These are phyloP conservation scores for Mythimna albipuncta DNA, from an alignment of 2,888 invertebrate species.

Conservation along the genomic window DNA sequence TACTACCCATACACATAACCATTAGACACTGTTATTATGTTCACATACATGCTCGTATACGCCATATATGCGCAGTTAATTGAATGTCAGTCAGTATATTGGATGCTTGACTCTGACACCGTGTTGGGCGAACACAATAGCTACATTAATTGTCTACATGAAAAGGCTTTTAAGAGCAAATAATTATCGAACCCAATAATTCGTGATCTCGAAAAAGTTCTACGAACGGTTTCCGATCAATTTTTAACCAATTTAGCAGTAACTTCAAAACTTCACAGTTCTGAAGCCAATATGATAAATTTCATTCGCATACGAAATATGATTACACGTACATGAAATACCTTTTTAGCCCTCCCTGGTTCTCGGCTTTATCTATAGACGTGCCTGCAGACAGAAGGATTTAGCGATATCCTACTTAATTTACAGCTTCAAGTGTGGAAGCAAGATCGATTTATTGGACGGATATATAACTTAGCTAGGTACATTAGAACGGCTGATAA, in stretches of 20 bases:
- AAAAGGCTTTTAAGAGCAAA: slow-evolving; percentile 45
- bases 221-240: background rate
- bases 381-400: slow-evolving; percentile 45
- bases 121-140: slow-evolving; percentile 33
- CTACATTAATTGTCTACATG: slow-evolving; percentile 35
- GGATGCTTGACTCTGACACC: slow-evolving; percentile 25
- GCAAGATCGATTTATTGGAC: slow-evolving; percentile 57
- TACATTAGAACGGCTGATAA: slow-evolving; percentile 46
- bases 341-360: slow-evolving; percentile 20
- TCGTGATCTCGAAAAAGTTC: slow-evolving; percentile 25
- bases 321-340: slow-evolving; percentile 43
- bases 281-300: slow-evolving; percentile 4
- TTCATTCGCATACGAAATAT: slow-evolving; percentile 40
- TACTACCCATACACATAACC: background rate
- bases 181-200: slow-evolving; percentile 26
- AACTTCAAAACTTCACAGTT: background rate
- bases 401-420: slow-evolving; percentile 53
- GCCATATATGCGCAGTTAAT: slow-evolving; percentile 24
- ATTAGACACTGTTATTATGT: slow-evolving; percentile 23
- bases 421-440: slow-evolving; percentile 50
- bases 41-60: background rate
- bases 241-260: slow-evolving; percentile 14
- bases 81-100: slow-evolving; percentile 23
- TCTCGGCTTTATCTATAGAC: slow-evolving; percentile 46
- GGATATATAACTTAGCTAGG: slow-evolving; percentile 52